A percentile compares a stretch with the other conserved stretches of the same genome.
Conservation (phyloP, 2,888 invertebrate species). For the Tipula confusa region DNA sequence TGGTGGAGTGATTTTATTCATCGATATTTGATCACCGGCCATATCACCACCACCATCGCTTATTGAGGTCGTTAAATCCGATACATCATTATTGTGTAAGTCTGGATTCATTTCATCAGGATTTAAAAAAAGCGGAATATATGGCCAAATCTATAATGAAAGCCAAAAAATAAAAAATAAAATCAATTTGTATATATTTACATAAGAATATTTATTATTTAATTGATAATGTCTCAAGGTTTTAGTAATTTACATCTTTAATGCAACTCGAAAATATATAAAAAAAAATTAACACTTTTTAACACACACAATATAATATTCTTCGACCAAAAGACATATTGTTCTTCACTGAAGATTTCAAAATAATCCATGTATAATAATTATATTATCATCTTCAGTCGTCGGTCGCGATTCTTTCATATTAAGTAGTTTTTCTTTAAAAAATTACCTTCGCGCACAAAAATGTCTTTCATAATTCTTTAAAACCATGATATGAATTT, state of each 20-base stretch:
- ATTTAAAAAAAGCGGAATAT: background rate
- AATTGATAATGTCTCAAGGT: background rate
- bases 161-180: background rate
- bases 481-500: background rate
- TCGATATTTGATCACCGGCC: background rate
- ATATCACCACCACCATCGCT: background rate
- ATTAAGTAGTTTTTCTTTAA: background rate
- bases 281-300: background rate
- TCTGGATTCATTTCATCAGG: background rate
- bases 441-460: background rate
- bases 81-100: background rate
- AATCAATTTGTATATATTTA: no score
- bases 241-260: background rate
- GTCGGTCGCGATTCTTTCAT: background rate
- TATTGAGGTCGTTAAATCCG: background rate
- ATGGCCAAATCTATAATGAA: conserved; percentile 27
- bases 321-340: conserved; percentile 25
- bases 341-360: conserved; percentile 20
- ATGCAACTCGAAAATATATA: background rate
- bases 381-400: background rate
- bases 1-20: background rate
- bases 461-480: conserved; percentile 7
- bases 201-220: no score
- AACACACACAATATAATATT: background rate
- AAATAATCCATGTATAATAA: conserved; percentile 16